phyloP scores from a whole-genome alignment of 2,113 vertebrate species.

The Diadophis punctatus region DNA sequence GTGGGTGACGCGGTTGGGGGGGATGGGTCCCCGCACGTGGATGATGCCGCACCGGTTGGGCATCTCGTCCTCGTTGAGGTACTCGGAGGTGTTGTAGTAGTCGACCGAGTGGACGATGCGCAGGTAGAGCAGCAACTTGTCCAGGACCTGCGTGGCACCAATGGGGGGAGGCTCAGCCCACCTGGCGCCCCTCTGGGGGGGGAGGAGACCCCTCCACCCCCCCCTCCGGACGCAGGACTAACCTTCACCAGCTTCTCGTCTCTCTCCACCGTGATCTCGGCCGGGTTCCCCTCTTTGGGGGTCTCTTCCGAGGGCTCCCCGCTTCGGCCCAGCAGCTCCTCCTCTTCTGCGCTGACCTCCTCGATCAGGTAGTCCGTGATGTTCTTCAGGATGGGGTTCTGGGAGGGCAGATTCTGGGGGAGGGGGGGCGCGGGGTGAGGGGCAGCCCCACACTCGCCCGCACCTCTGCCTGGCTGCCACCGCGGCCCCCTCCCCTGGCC shows the following conservation, averaged over 20 bases:
- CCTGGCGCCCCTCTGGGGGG: neutral
- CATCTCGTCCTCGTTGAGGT: conserved; percentile 93
- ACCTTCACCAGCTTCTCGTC: conserved; percentile 93
- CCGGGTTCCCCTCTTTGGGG: conserved; percentile 81
- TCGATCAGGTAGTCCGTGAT: conserved; percentile 94
- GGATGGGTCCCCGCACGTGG: conserved; percentile 87
- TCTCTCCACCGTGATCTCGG: conserved; percentile 84
- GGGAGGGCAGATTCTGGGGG: conserved; percentile 70
- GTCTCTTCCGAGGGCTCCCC: conserved; percentile 78
- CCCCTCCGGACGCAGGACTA: neutral
- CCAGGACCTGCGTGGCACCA: conserved; percentile 76
- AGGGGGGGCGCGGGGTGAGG: neutral
- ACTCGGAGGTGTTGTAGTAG: conserved; percentile 90
- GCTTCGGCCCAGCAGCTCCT: conserved; percentile 85
- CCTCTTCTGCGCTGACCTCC: conserved; percentile 91
- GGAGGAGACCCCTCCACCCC: too few species aligned
- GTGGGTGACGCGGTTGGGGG: conserved; percentile 86
- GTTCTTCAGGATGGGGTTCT: conserved; percentile 91
- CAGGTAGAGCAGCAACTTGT: conserved; percentile 84
- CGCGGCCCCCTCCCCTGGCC: too few species aligned
- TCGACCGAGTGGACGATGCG: conserved; percentile 90
- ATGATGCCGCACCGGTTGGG: conserved; percentile 92
- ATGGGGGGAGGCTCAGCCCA: neutral
- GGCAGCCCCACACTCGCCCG: neutral
- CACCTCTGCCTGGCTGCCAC: too few species aligned